Evolutionary conservation across 2,888 invertebrate species (phyloP).

Genomic region (Drosophila mimetica): DNA sequence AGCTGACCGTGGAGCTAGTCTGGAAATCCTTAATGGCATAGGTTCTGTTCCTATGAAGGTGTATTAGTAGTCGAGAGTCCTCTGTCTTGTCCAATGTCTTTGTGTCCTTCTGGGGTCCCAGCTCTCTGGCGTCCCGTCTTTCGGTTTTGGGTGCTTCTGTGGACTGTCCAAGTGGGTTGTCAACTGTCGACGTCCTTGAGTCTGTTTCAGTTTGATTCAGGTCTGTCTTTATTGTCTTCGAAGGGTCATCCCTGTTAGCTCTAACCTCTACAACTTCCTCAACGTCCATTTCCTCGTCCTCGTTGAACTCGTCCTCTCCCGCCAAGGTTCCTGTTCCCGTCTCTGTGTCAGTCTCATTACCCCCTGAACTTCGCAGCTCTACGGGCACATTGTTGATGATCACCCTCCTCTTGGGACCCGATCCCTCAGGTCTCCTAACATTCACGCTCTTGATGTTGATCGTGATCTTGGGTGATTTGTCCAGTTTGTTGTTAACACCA

Average conservation of each 20-base stretch:
- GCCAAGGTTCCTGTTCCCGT: constrained; percentile 2
- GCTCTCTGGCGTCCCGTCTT: constrained; percentile 11
- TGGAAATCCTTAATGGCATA: neutral
- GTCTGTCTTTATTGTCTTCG: constrained; percentile 15
- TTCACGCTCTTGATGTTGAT: constrained; percentile 59
- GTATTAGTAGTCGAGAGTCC: constrained; percentile 29
- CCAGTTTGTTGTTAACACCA: constrained; percentile 81
- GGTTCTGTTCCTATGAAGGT: constrained; percentile 45
- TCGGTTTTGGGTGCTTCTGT: constrained; percentile 15
- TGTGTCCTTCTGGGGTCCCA: neutral
- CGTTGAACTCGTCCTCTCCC: constrained; percentile 6
- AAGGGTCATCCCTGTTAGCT: constrained; percentile 12
- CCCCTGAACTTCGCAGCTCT: constrained; percentile 74
- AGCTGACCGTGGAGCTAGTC: constrained; percentile 21
- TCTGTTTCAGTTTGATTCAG: constrained; percentile 8
- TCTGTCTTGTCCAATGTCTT: constrained; percentile 2
- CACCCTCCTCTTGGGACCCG: constrained; percentile 73
- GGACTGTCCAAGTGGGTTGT: constrained; percentile 5
- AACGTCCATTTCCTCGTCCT: constrained; percentile 7
- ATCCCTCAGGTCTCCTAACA: constrained; percentile 53
- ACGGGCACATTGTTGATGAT: constrained; percentile 83
- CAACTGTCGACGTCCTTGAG: neutral
- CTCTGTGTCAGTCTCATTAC: constrained; percentile 18
- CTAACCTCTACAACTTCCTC: constrained; percentile 19
- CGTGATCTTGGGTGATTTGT: constrained; percentile 69